These are phyloP conservation scores for Halisarca cf. caerulea DNA, from an alignment of 37 sponge, comb jelly and placozoan genomes.

Conservation along the genomic window DNA sequence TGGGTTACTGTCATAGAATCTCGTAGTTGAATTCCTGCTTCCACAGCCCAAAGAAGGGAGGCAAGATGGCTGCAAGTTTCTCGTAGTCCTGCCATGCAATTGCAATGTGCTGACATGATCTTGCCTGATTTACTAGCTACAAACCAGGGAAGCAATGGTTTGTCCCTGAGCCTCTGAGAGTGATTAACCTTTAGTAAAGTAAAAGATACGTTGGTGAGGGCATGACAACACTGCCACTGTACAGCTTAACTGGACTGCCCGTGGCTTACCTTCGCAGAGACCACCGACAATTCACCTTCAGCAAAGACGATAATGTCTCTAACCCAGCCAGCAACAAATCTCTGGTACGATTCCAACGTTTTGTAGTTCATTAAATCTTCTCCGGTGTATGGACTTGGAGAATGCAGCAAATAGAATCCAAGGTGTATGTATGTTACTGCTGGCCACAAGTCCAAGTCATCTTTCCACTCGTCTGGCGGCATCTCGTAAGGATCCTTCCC, in stretches of 20 bases:
- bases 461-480: slow-evolving; percentile 31
- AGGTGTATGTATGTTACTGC: slow-evolving; percentile 31
- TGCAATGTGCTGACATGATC: slow-evolving; percentile 65
- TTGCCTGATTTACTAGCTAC: slow-evolving; percentile 36
- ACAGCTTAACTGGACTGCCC: too few species aligned
- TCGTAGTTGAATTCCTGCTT: slow-evolving; percentile 42
- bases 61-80: slow-evolving; percentile 73
- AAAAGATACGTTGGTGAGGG: background rate
- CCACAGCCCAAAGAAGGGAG: slow-evolving; percentile 57
- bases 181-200: slow-evolving; percentile 43
- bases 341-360: slow-evolving; percentile 55
- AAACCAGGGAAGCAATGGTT: slow-evolving; percentile 54
- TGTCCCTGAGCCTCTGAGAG: slow-evolving; percentile 50
- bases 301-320: slow-evolving; percentile 36
- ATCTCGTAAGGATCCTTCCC: slow-evolving; percentile 62
- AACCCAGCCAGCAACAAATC: slow-evolving; percentile 62
- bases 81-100: slow-evolving; percentile 79
- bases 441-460: slow-evolving; percentile 49
- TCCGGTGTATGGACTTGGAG: too few species aligned
- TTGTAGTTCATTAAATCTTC: too few species aligned
- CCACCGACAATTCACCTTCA: background rate
- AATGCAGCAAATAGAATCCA: background rate
- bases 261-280: slow-evolving; percentile 30
- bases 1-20: slow-evolving; percentile 51
- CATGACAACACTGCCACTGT: background rate